Conservation (phyloP, 1,140 invertebrate genomes). For the Muscidifurax raptorellus region DNA sequence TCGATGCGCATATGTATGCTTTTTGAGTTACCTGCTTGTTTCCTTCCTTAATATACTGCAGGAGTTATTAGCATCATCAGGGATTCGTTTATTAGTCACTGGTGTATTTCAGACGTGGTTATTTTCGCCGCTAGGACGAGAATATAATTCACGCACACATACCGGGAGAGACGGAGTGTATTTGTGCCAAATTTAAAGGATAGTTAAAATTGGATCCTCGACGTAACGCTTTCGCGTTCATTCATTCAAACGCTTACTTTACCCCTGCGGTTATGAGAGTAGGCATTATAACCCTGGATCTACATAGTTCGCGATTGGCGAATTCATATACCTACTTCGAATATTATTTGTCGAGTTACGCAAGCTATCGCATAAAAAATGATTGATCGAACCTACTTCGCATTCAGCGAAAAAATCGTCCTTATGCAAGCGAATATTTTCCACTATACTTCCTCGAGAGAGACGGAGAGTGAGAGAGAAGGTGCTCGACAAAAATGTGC, state of each 20-base stretch:
- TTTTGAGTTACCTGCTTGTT: not conserved
- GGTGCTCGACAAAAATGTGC: not conserved
- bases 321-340: not conserved
- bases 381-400: not conserved
- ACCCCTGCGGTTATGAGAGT: not conserved
- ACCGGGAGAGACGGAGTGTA: not conserved
- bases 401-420: not conserved
- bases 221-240: not conserved
- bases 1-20: not conserved
- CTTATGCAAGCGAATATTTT: not conserved
- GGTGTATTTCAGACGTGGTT: not conserved
- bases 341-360: not conserved
- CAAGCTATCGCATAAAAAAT: not conserved
- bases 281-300: too few relatives aligned
- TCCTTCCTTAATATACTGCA: too few relatives aligned
- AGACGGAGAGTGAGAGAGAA: too few relatives aligned
- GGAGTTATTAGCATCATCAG: not conserved
- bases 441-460: not conserved
- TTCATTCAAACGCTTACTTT: not conserved
- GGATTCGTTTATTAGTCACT: not conserved
- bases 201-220: slow-evolving; percentile 20
- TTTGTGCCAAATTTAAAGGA: slow-evolving; percentile 47
- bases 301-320: not conserved
- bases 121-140: slow-evolving; percentile 9
- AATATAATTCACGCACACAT: not conserved